Conservation (phyloP, 2,113 vertebrate species). For the Nothoprocta pentlandii region DNA sequence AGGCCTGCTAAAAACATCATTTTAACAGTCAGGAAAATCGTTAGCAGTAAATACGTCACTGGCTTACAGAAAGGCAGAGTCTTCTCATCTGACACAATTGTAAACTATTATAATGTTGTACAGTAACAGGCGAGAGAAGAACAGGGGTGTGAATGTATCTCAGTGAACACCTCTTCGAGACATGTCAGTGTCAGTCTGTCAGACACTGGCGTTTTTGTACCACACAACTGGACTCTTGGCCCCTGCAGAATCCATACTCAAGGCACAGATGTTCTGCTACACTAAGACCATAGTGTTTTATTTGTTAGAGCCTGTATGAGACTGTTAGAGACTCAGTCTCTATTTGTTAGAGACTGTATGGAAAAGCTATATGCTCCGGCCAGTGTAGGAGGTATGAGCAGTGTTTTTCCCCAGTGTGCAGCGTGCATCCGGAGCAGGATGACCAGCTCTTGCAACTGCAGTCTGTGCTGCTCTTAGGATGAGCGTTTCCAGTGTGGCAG, state of each 20-base stretch:
- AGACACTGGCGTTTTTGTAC: background rate
- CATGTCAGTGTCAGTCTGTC: background rate
- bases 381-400: background rate
- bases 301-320: background rate
- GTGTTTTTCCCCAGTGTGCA: background rate
- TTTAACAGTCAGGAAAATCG: background rate
- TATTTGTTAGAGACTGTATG: background rate
- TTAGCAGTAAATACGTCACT: background rate
- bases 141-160: background rate
- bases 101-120: accelerated
- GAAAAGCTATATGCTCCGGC: background rate
- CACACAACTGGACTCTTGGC: background rate
- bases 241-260: background rate
- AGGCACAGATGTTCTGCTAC: background rate
- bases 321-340: too few species aligned
- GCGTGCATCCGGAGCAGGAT: background rate
- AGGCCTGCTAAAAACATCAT: background rate
- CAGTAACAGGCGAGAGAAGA: background rate
- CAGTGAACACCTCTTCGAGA: background rate
- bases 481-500: background rate
- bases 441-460: background rate
- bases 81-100: background rate
- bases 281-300: background rate
- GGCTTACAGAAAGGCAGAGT: background rate
- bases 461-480: background rate